These are phyloP conservation scores for Anguilla marmorata DNA, from an alignment of 2,797 vertebrate species.

Conservation along the genomic window DNA sequence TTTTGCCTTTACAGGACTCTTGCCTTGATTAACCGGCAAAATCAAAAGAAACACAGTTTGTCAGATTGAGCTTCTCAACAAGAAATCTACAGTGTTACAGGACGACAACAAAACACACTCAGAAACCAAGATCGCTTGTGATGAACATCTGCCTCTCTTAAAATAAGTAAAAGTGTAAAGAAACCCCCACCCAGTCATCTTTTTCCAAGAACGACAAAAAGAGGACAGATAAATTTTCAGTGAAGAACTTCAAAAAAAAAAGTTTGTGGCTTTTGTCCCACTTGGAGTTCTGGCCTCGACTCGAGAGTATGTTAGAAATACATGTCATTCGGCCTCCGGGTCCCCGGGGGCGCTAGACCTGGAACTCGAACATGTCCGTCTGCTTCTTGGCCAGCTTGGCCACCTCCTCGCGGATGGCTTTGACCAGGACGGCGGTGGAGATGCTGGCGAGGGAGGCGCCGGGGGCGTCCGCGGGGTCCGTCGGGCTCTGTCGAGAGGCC, in stretches of 20 bases:
- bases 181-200: conserved; percentile 47
- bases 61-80: neutral
- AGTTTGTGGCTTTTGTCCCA: conserved; percentile 37
- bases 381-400: conserved; percentile 97
- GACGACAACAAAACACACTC: neutral
- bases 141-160: conserved; percentile 48
- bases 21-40: conserved; percentile 1
- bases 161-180: conserved; percentile 39
- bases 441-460: conserved; percentile 86
- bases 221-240: neutral
- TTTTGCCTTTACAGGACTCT: neutral
- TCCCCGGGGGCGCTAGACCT: conserved; percentile 67
- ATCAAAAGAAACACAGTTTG: conserved; percentile 1
- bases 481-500: conserved; percentile 82
- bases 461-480: conserved; percentile 70
- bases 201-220: conserved; percentile 2
- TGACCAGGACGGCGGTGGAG: conserved; percentile 92
- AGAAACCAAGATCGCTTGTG: conserved; percentile 40
- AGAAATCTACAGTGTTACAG: conserved; percentile 41
- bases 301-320: conserved; percentile 29
- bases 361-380: conserved; percentile 94
- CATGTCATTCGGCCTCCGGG: conserved; percentile 34
- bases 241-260: conserved; percentile 60
- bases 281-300: conserved; percentile 36
- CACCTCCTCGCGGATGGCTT: conserved; percentile 93